Evolutionary conservation across 2,888 invertebrate species (phyloP).

Genomic region (Drosophila monieri): DNA sequence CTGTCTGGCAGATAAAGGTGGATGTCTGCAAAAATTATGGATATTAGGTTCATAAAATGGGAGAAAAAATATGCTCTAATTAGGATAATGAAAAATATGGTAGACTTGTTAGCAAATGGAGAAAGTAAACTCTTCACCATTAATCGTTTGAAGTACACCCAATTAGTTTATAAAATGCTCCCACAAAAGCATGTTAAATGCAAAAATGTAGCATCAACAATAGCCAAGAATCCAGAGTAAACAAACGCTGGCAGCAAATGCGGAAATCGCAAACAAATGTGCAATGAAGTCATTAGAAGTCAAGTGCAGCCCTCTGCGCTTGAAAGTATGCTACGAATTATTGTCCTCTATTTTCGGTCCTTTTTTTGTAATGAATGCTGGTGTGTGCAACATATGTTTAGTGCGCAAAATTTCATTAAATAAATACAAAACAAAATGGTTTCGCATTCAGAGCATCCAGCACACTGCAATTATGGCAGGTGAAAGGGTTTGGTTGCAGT

Average conservation of each 20-base stretch:
- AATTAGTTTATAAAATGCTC: neutral
- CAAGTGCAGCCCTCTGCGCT: conserved; percentile 44
- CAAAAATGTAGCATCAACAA: conserved; percentile 11
- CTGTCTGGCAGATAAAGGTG: conserved; percentile 7
- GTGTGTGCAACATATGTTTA: conserved; percentile 62
- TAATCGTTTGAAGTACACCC: neutral
- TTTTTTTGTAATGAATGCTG: neutral
- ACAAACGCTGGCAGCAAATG: conserved; percentile 19
- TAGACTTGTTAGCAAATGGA: too few species aligned
- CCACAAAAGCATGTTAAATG: conserved; percentile 33
- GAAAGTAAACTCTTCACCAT: neutral
- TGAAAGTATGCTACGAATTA: conserved; percentile 34
- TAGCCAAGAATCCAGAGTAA: conserved; percentile 11
- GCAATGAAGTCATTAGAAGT: conserved; percentile 60
- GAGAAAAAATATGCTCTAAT: neutral
- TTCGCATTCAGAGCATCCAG: conserved; percentile 33
- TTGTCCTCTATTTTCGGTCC: conserved; percentile 5
- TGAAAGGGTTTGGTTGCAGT: conserved; percentile 46
- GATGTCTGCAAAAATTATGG: neutral
- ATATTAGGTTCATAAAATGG: neutral
- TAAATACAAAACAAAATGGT: conserved; percentile 62
- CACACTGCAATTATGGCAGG: conserved; percentile 44
- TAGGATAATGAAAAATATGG: too few species aligned
- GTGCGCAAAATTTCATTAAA: conserved; percentile 73
- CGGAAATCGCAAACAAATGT: conserved; percentile 29